phyloP scores from a whole-genome alignment of 1,140 invertebrate species.

The Neodiprion fabricii region DNA sequence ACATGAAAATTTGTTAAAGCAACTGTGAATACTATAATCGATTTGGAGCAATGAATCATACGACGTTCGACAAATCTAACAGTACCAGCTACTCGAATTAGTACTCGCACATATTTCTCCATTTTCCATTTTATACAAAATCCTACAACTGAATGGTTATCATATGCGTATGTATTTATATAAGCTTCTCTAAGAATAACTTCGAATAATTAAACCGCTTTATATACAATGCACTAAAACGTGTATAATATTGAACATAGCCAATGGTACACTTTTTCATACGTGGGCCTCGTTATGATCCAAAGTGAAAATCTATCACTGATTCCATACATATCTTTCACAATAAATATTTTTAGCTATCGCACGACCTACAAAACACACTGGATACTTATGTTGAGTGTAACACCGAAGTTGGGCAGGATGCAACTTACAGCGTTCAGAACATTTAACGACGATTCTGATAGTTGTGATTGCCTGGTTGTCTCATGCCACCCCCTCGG shows the following conservation, averaged over 20 bases:
- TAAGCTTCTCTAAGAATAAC: background rate
- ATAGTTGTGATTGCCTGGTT: constrained; percentile 50
- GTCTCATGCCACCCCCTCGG: constrained; percentile 54
- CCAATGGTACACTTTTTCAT: no score
- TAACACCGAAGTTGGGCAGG: background rate
- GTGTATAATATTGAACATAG: no score
- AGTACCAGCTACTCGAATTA: no score
- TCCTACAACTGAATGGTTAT: no score
- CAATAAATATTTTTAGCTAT: background rate
- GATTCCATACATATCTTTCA: background rate
- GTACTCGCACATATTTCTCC: background rate
- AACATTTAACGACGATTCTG: constrained; percentile 53
- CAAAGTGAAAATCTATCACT: no score
- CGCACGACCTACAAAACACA: constrained; percentile 4
- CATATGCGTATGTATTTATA: no score
- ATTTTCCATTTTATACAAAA: background rate
- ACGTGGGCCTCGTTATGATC: no score
- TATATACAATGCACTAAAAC: no score
- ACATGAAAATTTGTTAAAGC: background rate
- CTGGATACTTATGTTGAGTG: background rate
- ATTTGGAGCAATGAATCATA: no score
- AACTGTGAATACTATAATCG: background rate
- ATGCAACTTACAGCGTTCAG: background rate
- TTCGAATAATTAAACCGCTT: background rate
- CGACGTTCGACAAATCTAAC: no score